phyloP scores from a whole-genome alignment of 2,888 invertebrate genomes.

The Cataglyphis livida region DNA sequence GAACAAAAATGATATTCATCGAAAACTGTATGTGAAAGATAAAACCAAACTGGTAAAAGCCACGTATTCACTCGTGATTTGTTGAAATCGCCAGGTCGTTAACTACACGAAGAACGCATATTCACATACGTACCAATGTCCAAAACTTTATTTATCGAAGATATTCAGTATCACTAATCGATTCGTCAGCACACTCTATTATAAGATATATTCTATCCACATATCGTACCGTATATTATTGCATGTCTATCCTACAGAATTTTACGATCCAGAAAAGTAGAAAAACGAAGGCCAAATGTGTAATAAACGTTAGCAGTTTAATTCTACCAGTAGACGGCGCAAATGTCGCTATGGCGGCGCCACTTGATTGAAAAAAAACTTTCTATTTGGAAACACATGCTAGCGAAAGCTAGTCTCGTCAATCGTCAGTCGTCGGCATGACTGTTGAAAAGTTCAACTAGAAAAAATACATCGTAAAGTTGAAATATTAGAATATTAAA shows the following conservation, averaged over 20 bases:
- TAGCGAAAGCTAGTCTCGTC: neutral
- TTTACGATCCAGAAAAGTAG: slow-evolving; percentile 54
- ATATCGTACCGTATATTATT: slow-evolving; percentile 51
- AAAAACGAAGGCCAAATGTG: slow-evolving; percentile 47
- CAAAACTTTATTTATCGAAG: slow-evolving; percentile 1
- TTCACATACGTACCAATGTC: slow-evolving; percentile 55
- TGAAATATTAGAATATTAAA: neutral
- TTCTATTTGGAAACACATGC: neutral
- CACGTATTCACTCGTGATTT: neutral
- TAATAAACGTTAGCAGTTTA: slow-evolving; percentile 25
- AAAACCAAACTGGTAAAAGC: neutral
- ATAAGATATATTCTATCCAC: slow-evolving; percentile 18
- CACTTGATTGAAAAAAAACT: slow-evolving; percentile 2
- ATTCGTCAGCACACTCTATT: neutral
- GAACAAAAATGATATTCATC: neutral
- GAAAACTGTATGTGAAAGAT: neutral
- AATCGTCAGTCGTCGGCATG: neutral
- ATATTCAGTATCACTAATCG: neutral
- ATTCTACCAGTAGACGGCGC: neutral
- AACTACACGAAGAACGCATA: neutral
- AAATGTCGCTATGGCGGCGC: slow-evolving; percentile 41
- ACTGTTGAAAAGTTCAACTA: neutral
- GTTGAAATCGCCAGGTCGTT: neutral
- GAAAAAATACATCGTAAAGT: neutral
- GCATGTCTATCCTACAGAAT: slow-evolving; percentile 34